phyloP scores from a whole-genome alignment of 2,113 vertebrate genomes.

The Myotis davidii region DNA sequence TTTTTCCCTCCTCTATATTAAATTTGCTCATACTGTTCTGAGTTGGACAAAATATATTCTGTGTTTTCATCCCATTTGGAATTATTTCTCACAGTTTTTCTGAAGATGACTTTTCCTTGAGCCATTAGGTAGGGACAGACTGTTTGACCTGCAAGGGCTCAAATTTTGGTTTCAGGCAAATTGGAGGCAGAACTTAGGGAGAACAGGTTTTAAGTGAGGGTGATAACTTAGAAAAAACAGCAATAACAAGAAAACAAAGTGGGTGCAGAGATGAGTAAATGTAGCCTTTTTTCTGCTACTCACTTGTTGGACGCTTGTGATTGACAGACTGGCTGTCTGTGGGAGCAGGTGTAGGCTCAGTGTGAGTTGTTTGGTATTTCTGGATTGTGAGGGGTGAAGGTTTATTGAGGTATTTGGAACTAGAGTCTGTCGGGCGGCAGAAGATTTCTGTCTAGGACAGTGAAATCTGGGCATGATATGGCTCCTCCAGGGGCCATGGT shows the following conservation, averaged over 20 bases:
- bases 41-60: not conserved
- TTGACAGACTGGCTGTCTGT: not conserved
- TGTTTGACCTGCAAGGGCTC: not conserved
- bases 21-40: not conserved
- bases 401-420: not conserved
- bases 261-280: not conserved
- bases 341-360: not conserved
- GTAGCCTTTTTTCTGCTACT: not conserved
- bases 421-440: not conserved
- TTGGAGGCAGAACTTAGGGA: not conserved
- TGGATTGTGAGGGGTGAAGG: not conserved
- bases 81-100: not conserved
- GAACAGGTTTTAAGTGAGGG: not conserved
- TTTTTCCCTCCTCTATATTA: not conserved
- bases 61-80: not conserved
- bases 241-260: not conserved
- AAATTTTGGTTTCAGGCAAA: conserved; percentile 2
- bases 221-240: not conserved
- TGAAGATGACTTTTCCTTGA: not conserved
- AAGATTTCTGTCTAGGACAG: not conserved
- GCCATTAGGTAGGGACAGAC: not conserved
- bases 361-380: not conserved
- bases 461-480: not conserved
- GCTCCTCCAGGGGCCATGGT: not conserved
- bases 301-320: not conserved